These are phyloP conservation scores for Boloria selene DNA, from an alignment of 2,888 invertebrate species.

Conservation along the genomic window DNA sequence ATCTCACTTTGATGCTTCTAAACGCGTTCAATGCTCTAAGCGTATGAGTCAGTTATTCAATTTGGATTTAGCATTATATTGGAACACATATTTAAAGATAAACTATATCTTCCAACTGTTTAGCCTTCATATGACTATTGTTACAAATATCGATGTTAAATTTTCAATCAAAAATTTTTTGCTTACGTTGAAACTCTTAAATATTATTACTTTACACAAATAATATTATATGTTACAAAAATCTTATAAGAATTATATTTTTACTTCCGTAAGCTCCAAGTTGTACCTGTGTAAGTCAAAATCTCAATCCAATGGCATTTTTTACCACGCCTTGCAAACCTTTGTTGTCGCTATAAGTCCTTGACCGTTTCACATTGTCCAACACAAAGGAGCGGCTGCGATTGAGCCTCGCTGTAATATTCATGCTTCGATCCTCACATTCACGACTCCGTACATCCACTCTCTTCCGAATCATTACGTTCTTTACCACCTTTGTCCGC, in stretches of 20 bases:
- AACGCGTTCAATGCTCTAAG: slow-evolving; percentile 66
- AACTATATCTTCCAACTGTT: slow-evolving; percentile 7
- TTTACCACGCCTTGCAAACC: slow-evolving; percentile 55
- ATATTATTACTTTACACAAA: too few relatives aligned
- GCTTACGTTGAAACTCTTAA: too few relatives aligned
- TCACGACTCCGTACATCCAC: slow-evolving; percentile 68
- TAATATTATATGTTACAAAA: not conserved
- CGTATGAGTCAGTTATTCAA: slow-evolving; percentile 52
- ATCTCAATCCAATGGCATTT: slow-evolving; percentile 36
- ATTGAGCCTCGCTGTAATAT: slow-evolving; percentile 76
- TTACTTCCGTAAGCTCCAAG: not conserved
- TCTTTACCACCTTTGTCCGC: slow-evolving; percentile 71
- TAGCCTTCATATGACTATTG: too few relatives aligned
- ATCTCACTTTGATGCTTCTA: slow-evolving; percentile 79
- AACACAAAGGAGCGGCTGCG: slow-evolving; percentile 73
- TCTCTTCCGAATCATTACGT: slow-evolving; percentile 81
- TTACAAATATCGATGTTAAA: too few relatives aligned
- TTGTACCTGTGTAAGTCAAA: slow-evolving; percentile 30
- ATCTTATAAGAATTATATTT: not conserved
- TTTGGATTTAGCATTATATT: slow-evolving; percentile 38
- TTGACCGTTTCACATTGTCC: slow-evolving; percentile 73
- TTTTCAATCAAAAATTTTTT: too few relatives aligned
- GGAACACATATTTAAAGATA: slow-evolving; percentile 16
- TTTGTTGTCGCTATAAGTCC: slow-evolving; percentile 72
- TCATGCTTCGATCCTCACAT: slow-evolving; percentile 76